A percentile compares a stretch with the other conserved stretches of the same genome.
phyloP scores from a whole-genome alignment of 64 coral and sea anemone species.

The Porites australiensis region DNA sequence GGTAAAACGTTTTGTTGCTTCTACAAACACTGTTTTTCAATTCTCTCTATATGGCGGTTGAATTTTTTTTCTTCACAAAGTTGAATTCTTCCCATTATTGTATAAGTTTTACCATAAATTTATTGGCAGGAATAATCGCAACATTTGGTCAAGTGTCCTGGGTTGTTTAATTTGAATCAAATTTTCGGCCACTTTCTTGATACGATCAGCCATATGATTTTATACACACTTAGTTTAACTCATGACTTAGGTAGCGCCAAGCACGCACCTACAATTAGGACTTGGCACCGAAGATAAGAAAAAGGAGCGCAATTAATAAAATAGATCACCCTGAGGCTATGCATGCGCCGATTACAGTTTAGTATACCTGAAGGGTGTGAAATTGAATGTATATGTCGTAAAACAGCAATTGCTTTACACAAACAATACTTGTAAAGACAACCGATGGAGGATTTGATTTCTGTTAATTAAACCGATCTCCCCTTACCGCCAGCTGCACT shows the following conservation, averaged over 20 bases:
- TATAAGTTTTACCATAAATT: neutral
- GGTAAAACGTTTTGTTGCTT: no score
- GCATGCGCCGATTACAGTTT: no score
- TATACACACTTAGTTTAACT: neutral
- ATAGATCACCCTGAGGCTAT: conserved; percentile 2
- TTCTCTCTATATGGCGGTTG: no score
- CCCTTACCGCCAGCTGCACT: conserved; percentile 17
- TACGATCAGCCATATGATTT: neutral
- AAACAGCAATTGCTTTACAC: conserved; percentile 4
- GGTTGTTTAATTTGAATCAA: neutral
- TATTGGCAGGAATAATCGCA: neutral
- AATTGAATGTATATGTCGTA: conserved; percentile 10
- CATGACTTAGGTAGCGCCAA: neutral
- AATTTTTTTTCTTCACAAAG: no score
- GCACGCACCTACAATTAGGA: neutral
- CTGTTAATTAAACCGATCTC: conserved; percentile 41
- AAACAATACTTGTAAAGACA: conserved; percentile 37
- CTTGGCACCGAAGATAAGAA: neutral
- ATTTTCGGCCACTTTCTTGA: neutral
- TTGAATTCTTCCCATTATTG: no score
- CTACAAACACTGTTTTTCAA: no score
- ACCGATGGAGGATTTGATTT: neutral
- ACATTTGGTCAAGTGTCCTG: neutral
- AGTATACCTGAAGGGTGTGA: conserved; percentile 30
- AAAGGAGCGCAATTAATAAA: conserved; percentile 36